Base-by-base conservation (phyloP, 2,797 vertebrate species). In the Typhlichthys subterraneus region DNA sequence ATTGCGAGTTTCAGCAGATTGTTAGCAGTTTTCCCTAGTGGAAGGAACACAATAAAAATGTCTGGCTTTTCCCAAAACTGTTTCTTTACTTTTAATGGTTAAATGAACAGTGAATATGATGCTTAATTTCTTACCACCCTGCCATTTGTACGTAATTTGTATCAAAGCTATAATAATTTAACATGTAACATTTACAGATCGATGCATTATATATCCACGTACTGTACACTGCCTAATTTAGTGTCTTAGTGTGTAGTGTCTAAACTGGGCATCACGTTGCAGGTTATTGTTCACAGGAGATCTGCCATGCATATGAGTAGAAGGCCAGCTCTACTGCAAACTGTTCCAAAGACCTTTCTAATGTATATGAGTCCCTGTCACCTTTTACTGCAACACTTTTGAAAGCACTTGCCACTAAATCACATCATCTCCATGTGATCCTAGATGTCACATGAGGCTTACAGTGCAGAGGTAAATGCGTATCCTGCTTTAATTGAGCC, bases 401-500 rank as follows among this genome's bases (percentile, higher is more conserved):
- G 51, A 51, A 73, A 9, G 55, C 49, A 58, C 17, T 67, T 69
- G 23, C 61, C 29, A 66, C 59, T 80, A 49, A 57, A 55, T 38
- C 54, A 13, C 54, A 38, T 38, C 31, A 75, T 80, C 59, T 71
- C 64, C 63, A 67, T 77, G 66, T 71, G 50, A 56, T 65, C 81
- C 42, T 23, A 23, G 23, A 23, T 23, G 23, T 23, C 61, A 59
- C 67, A 54, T 60, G 63, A 51, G 67, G 53, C 63, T 58, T 63
- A 56, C 56, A 65, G 59, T 48, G 51, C 61, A 14, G 50, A 63
- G 67, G 60, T 69, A 64, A 33, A 82, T 73, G 62, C 51, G 69
- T 19, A 54, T 59, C 59, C 1, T 76, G 59, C 60, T 88, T 89
- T 86, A 84, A 66, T 77, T 74, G 13, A 2, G 74, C 68, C 69